Evolutionary conservation across 1,140 invertebrate species (phyloP), one percentile per base, ranked within the genome.

Genomic region (Calephelis nemesis): DNA sequence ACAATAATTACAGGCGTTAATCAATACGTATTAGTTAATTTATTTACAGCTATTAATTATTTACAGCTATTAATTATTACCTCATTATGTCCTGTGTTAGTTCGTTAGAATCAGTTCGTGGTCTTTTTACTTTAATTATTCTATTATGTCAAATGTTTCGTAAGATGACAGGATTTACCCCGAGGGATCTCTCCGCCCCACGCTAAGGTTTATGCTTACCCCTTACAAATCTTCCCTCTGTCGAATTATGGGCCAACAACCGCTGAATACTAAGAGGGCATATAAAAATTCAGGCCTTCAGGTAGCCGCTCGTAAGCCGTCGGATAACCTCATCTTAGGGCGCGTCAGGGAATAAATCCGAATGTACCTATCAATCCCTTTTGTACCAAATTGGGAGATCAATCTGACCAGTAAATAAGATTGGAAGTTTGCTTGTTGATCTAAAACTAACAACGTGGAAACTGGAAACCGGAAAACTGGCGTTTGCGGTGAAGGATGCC

Each of bases 271-370:
- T 84, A 83, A 87, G 74, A 73, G 69, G 76, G 62, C 50, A 76
- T 74, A 79, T 84, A 81, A 87, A 83, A 83, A 82, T 83, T 79
- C 80, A 78, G 74, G 42, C 78, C 77, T 78, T 83, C 79, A 85
- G 85, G 81, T 85, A 83, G 78, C 77, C 75, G 69, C 68, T 68
- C 71, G 76, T 83, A 83, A 83, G 83, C 77, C 76, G 82, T 79
- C 78, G 80, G 78, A 82, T 82, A 82, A 80, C 65, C 78, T 78
- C 68, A 74, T 60, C 54, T 75, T 74, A 79, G 68, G 71, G 69
- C 68, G 71, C 74, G 76, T 73, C 74, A 73, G 68, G 76, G 68
- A 75, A 72, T 70, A 79, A 81, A 82, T 77, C 78, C 73, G 75
- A 73, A 73, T 71, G 72, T 81, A 81, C 75, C 77, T 84, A 85